Percentiles rank a stretch among this genome's conserved stretches.
Conservation (phyloP, 2,797 vertebrate species). For the Selene dorsalis region DNA sequence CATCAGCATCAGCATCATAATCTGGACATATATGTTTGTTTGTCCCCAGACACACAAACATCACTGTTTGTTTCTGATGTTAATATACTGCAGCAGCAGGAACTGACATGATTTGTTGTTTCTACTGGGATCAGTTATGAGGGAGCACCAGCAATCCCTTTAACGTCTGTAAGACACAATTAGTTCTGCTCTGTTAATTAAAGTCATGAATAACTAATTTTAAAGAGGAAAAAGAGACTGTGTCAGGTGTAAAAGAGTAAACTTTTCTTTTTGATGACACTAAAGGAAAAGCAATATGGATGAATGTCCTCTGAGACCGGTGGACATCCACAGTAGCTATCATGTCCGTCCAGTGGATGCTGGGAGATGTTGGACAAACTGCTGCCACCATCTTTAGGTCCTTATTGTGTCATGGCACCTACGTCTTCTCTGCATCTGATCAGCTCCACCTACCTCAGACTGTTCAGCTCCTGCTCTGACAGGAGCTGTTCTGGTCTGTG, state of each 20-base stretch:
- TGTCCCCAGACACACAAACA: too few relatives aligned
- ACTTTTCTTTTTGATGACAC: not conserved
- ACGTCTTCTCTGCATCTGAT: not conserved
- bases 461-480: not conserved
- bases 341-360: not conserved
- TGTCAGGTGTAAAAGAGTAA: not conserved
- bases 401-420: not conserved
- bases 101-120: not conserved
- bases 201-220: too few relatives aligned
- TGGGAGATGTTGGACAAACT: not conserved
- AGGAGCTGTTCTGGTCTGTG: slow-evolving; percentile 81
- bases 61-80: too few relatives aligned
- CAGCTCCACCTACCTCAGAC: not conserved
- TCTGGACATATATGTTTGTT: not conserved
- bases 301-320: not conserved
- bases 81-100: not conserved
- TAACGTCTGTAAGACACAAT: not conserved
- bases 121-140: too few relatives aligned
- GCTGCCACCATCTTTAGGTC: not conserved
- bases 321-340: not conserved
- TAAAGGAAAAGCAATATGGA: not conserved
- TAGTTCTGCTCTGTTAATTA: not conserved
- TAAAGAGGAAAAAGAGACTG: not conserved
- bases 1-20: not conserved
- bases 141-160: not conserved